Evolutionary conservation across 2,888 invertebrate genomes (phyloP), one percentile per base, ranked within the genome.

Genomic region (Drosophila acutilabella): DNA sequence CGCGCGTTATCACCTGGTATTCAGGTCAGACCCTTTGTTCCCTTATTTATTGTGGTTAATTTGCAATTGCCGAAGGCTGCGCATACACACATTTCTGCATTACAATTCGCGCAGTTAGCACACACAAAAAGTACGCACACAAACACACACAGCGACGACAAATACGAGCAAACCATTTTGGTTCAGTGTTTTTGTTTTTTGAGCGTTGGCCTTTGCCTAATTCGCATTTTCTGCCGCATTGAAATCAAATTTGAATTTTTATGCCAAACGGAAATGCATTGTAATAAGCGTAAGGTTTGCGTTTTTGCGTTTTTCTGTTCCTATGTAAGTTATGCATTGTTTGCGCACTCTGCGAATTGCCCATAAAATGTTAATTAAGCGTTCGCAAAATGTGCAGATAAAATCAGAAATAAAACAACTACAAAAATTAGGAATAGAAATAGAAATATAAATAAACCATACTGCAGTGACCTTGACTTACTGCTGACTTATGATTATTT

Each of bases 161-260:
- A 60, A 70, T 64, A 45, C 56, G 41, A 54, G 14, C 44, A 47
- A 14, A 52, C 40, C 60, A 42, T 48, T 47, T 61, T 36, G 36
- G 11, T 11, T 36, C 1, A 13, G 38, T 26, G 38, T 38, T 42
- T 54, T 38, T 20, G 52, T 54, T 56, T 42, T 52, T 64, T 36
- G 23, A 40, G 30, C 44, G 59, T 54, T 60, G 81, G 71, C 81
- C 80, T 79, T 77, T 83, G 79, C 74, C 71, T 74, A 70, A 79
- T 71, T 82, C 65, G 58, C 74, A 70, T 70, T 75, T 66, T 80
- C 65, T 86, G 83, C 89, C 80, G 88, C 88, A 89, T 80, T 81
- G 87, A 76, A 88, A 87, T 85, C 74, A 83, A 88, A 87, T 87
- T 87, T 87, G 89, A 89, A 87, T 87, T 87, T 87, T 83, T 77